Base-by-base conservation (phyloP, 1,140 invertebrate genomes). In the Hycleus cichorii region DNA sequence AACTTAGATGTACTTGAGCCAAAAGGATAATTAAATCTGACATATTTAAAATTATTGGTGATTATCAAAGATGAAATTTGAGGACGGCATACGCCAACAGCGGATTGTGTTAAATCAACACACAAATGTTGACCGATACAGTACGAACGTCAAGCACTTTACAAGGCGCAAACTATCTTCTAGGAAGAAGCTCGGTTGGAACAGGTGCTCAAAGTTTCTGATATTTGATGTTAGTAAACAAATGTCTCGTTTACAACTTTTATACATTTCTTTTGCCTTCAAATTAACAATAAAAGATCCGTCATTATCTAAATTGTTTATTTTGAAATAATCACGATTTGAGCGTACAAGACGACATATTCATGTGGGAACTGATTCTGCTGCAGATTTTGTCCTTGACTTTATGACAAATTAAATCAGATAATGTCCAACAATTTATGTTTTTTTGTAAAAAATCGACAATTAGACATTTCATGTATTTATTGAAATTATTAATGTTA, bases 101-200 rank as follows among this genome's bases (percentile, higher is more conserved):
- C 52, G 45, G 52, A 55, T 55, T 47, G 44, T 55, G 44, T 55
- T 55, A 55, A 55, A 55, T 55, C 25, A 55, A 55, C 45, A 55
- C 12, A 32, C 32, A 43, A 46, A 6, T 53, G 51, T 53, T 53
- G 51, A 53, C 51, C 51, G 51, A 53, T 53, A 53, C 51, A 53
- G 51, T 44, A 38, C 49, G n/a, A 39, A 43, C 42, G 42, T 42
- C 39, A 45, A 53, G 51, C 45, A 49, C 48, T 49, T 49, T 49
- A 49, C 48, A 43, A 39, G 49, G 49, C 49, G 39, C 42, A 53
- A 53, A 53, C 25, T 45, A 53, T 53, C 38, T 53, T 53, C 51
- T 46, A 53, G 51, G 51, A 53, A 53, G 51, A 45, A 53, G 46
- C 51, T 45, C 46, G 39, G 51, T 53, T 53, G 45, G 51, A 53